These are phyloP conservation scores for Dryadula phaetusa DNA, from an alignment of 2,888 invertebrate genomes.

Conservation along the genomic window DNA sequence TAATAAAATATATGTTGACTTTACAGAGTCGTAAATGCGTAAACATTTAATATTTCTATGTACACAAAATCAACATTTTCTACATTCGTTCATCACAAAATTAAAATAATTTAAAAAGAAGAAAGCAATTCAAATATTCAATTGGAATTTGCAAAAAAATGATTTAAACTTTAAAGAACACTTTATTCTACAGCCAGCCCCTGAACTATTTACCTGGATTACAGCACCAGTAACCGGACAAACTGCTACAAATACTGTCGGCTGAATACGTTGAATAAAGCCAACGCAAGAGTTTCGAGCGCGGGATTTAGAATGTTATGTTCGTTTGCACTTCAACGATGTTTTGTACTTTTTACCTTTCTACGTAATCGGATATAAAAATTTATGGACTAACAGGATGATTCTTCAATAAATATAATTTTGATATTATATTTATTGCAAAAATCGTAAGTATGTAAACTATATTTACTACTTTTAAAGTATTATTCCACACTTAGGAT, in stretches of 20 bases:
- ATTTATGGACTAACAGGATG: not conserved
- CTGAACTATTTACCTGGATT: slow-evolving; percentile 37
- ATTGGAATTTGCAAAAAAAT: not conserved
- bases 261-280: slow-evolving; percentile 38
- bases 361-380: not conserved
- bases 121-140: too few relatives aligned
- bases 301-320: slow-evolving; percentile 36
- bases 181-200: not conserved
- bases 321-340: slow-evolving; percentile 24
- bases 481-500: too few relatives aligned
- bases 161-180: not conserved
- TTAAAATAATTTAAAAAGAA: too few relatives aligned
- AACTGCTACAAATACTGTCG: slow-evolving; percentile 40
- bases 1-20: too few relatives aligned
- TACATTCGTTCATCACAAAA: too few relatives aligned
- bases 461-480: too few relatives aligned
- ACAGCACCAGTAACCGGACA: slow-evolving; percentile 32
- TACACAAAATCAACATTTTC: too few relatives aligned
- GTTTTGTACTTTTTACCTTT: slow-evolving; percentile 7
- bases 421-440: too few relatives aligned
- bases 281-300: slow-evolving; percentile 38
- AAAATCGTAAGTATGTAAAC: too few relatives aligned
- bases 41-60: too few relatives aligned
- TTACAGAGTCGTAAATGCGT: too few relatives aligned
- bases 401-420: not conserved